These are phyloP conservation scores for Spialia ferax DNA, from an alignment of 2,888 invertebrate species.

Conservation along the genomic window DNA sequence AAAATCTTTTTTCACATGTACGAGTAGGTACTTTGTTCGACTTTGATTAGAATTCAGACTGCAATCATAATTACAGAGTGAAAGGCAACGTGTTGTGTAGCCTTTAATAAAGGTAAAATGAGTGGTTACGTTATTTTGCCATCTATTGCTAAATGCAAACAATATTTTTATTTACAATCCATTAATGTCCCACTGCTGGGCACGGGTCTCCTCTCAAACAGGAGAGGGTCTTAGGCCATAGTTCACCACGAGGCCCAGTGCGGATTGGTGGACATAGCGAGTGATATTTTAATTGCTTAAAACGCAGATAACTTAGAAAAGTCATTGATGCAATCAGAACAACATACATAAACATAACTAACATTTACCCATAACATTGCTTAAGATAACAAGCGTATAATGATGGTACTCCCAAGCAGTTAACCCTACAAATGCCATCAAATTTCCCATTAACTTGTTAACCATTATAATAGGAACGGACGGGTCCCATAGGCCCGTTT, in stretches of 20 bases:
- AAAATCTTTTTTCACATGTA: constrained; percentile 4
- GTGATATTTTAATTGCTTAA: no score
- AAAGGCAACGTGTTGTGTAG: background rate
- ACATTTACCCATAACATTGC: background rate
- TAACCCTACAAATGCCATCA: constrained; percentile 43
- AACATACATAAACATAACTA: background rate
- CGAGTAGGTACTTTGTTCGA: background rate
- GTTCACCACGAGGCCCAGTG: no score
- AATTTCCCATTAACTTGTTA: constrained; percentile 47
- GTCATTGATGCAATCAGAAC: no score
- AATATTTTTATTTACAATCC: no score
- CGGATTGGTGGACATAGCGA: no score
- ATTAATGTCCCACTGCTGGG: no score
- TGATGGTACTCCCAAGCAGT: constrained; percentile 17
- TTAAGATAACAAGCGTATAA: constrained; percentile 23
- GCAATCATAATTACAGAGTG: constrained; percentile 13
- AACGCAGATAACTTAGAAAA: no score
- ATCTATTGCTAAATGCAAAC: no score
- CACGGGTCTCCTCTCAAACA: no score
- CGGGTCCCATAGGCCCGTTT: constrained; percentile 50
- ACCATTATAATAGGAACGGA: constrained; percentile 42
- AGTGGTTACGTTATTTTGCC: no score
- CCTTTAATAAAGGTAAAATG: constrained; percentile 14
- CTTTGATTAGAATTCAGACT: constrained; percentile 20
- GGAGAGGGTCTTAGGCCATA: no score